phyloP scores from a whole-genome alignment of 1,140 invertebrate species.

The Trichonephila inaurata region DNA sequence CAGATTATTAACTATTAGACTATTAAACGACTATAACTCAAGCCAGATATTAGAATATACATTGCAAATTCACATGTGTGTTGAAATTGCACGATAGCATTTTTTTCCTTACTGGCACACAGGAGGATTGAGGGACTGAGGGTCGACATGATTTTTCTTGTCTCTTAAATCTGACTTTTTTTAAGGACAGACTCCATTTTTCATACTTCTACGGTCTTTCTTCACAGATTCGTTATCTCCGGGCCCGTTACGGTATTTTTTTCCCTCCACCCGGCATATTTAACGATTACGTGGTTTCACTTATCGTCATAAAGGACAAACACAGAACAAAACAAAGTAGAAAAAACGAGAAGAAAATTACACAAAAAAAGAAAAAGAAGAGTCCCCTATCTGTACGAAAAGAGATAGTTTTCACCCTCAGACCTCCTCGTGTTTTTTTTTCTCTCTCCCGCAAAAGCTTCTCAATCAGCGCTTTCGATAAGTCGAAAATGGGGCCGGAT shows the following conservation, averaged over 20 bases:
- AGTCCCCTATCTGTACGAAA: neutral
- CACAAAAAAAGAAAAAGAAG: neutral
- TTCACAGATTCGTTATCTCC: neutral
- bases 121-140: too few species aligned
- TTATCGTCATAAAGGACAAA: slow-evolving; percentile 46
- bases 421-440: neutral
- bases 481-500: slow-evolving; percentile 23
- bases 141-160: too few species aligned
- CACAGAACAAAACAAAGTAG: neutral
- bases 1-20: too few species aligned
- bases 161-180: neutral
- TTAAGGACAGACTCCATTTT: neutral
- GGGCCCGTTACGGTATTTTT: neutral
- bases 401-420: slow-evolving; percentile 38
- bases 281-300: slow-evolving; percentile 37
- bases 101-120: too few species aligned
- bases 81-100: too few species aligned
- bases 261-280: neutral
- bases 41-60: too few species aligned
- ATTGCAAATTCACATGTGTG: too few species aligned
- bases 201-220: neutral
- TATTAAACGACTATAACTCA: too few species aligned
- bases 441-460: neutral
- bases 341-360: neutral
- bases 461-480: slow-evolving; percentile 50